Evolutionary conservation across 2,888 invertebrate species (phyloP).

Genomic region (Anarsia innoxiella): DNA sequence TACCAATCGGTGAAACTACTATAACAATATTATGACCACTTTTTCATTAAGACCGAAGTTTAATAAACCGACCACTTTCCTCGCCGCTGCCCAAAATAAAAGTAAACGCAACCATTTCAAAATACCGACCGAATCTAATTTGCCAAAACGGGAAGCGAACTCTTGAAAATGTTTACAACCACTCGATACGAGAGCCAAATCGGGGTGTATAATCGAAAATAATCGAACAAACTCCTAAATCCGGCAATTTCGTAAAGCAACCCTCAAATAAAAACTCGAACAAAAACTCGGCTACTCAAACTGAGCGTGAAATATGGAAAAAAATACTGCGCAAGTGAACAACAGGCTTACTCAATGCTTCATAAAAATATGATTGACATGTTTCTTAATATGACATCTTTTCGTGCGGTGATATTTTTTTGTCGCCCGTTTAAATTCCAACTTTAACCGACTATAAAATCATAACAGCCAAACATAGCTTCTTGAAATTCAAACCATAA

Average conservation of each 20-base stretch:
- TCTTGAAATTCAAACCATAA: not conserved
- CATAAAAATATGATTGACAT: slow-evolving; percentile 76
- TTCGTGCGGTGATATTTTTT: slow-evolving; percentile 73
- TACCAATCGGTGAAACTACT: too few relatives aligned
- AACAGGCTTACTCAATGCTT: slow-evolving; percentile 59
- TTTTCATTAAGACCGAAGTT: too few relatives aligned
- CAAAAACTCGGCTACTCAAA: slow-evolving; percentile 51
- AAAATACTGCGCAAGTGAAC: slow-evolving; percentile 68
- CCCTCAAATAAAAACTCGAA: slow-evolving; percentile 40
- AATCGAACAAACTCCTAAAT: slow-evolving; percentile 38
- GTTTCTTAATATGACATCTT: slow-evolving; percentile 75
- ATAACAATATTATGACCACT: too few relatives aligned
- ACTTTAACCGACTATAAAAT: too few relatives aligned
- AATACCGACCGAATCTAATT: slow-evolving; percentile 31
- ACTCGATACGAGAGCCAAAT: slow-evolving; percentile 35
- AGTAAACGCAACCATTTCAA: slow-evolving; percentile 21
- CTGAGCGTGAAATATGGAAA: slow-evolving; percentile 67
- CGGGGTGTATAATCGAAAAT: slow-evolving; percentile 32
- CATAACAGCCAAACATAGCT: too few relatives aligned
- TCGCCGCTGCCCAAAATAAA: too few relatives aligned
- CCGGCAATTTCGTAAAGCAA: slow-evolving; percentile 37
- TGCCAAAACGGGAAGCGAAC: slow-evolving; percentile 46
- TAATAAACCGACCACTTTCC: too few relatives aligned
- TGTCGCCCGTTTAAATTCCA: slow-evolving; percentile 54
- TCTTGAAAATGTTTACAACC: slow-evolving; percentile 43